Percentiles rank a stretch among this genome's conserved stretches.
phyloP scores from a whole-genome alignment of 1,140 invertebrate genomes.

The Drosophila funebris region DNA sequence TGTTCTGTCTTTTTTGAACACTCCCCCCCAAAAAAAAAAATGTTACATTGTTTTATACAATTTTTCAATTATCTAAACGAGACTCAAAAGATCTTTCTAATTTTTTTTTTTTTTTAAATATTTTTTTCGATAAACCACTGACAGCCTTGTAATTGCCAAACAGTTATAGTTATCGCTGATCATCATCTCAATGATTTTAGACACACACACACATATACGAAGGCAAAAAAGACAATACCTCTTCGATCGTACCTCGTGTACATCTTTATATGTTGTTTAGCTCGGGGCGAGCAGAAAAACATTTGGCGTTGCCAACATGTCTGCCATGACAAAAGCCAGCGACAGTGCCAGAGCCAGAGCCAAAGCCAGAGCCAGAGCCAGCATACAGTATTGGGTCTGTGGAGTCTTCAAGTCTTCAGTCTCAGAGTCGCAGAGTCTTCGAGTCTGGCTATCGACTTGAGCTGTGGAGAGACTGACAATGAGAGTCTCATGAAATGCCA shows the following conservation, averaged over 20 bases:
- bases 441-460: constrained; percentile 31
- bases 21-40: no score
- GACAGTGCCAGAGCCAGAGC: neutral
- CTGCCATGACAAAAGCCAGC: constrained; percentile 76
- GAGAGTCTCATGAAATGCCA: constrained; percentile 74
- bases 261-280: constrained; percentile 59
- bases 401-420: constrained; percentile 15
- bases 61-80: constrained; percentile 14
- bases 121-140: constrained; percentile 14
- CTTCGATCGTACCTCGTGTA: constrained; percentile 52
- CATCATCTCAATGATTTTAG: constrained; percentile 36
- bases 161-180: constrained; percentile 27
- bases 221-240: constrained; percentile 15
- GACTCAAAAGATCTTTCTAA: constrained; percentile 1
- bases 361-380: neutral
- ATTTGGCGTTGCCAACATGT: constrained; percentile 80
- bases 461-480: constrained; percentile 51
- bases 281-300: constrained; percentile 66
- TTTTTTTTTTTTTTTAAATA: constrained; percentile 15
- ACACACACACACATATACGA: constrained; percentile 7
- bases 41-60: neutral
- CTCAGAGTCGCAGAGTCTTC: constrained; percentile 32
- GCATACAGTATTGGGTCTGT: constrained; percentile 2
- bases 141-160: constrained; percentile 36
- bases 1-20: neutral